Evolutionary conservation across 2,888 invertebrate genomes (phyloP).

Genomic region (Harmothoe impar): DNA sequence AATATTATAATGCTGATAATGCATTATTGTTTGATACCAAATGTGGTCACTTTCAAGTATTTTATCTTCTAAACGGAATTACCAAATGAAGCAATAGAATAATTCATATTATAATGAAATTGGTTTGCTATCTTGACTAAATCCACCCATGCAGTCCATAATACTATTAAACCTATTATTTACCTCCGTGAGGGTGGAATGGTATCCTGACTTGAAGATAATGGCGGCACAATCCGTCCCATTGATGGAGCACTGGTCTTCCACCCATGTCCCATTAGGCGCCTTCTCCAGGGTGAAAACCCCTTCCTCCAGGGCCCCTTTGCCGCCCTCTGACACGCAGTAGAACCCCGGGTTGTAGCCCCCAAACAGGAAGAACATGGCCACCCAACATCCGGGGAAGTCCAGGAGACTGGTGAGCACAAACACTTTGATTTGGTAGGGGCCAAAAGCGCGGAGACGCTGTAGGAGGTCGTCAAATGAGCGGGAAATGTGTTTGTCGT

Average conservation of each 20-base stretch:
- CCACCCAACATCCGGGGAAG: slow-evolving; percentile 31
- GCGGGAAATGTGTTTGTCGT: too few species aligned
- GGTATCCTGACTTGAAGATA: not conserved
- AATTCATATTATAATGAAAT: too few species aligned
- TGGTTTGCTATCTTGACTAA: too few species aligned
- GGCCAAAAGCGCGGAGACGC: slow-evolving; percentile 8
- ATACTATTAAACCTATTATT: too few species aligned
- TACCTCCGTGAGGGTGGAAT: slow-evolving; percentile 18
- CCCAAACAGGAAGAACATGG: slow-evolving; percentile 41
- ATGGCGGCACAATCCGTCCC: slow-evolving; percentile 8
- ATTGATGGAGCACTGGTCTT: slow-evolving; percentile 3
- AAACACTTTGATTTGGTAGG: slow-evolving; percentile 20
- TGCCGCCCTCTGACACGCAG: not conserved
- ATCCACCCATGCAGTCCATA: too few species aligned
- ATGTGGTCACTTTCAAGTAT: too few species aligned
- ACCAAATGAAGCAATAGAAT: too few species aligned
- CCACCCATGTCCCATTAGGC: not conserved
- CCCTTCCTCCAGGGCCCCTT: not conserved
- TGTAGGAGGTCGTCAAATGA: slow-evolving; percentile 33
- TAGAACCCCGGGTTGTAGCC: slow-evolving; percentile 41
- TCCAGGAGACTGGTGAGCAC: slow-evolving; percentile 9
- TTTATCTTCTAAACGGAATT: too few species aligned
- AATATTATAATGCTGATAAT: too few species aligned
- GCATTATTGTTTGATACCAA: too few species aligned
- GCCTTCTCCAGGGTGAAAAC: not conserved